These are phyloP conservation scores for Anneissia japonica DNA, from an alignment of 35 echinoderm and acorn worm genomes.

Conservation along the genomic window DNA sequence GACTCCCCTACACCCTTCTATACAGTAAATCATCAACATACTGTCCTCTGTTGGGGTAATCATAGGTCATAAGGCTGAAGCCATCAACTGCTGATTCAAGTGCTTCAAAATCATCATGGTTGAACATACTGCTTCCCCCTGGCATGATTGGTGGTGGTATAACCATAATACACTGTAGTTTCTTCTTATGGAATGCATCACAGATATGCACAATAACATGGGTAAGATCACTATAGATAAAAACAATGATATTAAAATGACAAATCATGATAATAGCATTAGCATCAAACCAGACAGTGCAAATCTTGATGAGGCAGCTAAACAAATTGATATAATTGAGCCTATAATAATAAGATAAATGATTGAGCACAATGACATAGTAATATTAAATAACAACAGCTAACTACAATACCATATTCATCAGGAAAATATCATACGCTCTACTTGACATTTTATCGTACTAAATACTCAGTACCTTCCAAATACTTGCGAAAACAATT, in stretches of 20 bases:
- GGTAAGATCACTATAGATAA: constrained; percentile 42
- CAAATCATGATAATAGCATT: neutral
- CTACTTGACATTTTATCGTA: no score
- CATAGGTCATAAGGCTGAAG: constrained; percentile 96
- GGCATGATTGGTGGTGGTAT: constrained; percentile 63
- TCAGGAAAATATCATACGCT: no score
- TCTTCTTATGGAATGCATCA: constrained; percentile 66
- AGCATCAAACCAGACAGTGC: no score
- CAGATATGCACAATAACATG: constrained; percentile 80
- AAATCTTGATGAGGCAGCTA: no score
- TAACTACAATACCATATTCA: no score
- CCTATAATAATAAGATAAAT: no score
- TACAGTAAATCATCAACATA: neutral
- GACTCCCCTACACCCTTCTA: neutral
- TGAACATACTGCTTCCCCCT: constrained; percentile 50
- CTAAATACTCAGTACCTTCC: no score
- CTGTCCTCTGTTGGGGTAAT: constrained; percentile 66
- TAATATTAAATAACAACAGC: no score
- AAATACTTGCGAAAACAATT: no score
- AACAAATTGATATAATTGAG: no score
- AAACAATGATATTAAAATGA: neutral
- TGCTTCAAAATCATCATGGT: constrained; percentile 65
- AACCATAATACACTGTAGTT: constrained; percentile 64
- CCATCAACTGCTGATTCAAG: constrained; percentile 73
- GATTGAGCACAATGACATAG: no score